Evolutionary conservation across 2,888 invertebrate species (phyloP), one percentile per base, ranked within the genome.

Genomic region (Entomobrya multifasciata): DNA sequence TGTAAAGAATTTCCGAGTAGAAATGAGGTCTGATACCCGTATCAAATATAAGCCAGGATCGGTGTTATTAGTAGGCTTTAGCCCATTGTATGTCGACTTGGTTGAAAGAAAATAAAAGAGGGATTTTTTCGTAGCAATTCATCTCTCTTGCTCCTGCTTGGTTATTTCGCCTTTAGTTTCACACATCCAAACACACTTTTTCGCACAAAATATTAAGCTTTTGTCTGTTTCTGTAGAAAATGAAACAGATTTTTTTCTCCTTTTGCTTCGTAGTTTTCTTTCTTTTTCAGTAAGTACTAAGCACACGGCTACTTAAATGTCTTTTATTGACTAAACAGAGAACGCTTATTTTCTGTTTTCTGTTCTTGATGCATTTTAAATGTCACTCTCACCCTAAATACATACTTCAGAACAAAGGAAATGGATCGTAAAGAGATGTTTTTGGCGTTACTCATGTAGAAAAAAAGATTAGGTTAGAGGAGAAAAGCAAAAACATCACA

Each of bases 81-180:
- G 83, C 2, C 88, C 90, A 0, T n/a, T 90, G 20, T 87, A 80
- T 77, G 72, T 90, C 20, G 87, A 89, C 49, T 72, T 90, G 41
- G 83, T 88, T 27, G 36, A n/a, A n/a, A n/a, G n/a, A n/a, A n/a
- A n/a, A n/a, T n/a, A n/a, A n/a, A n/a, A n/a, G n/a, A n/a, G n/a
- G n/a, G n/a, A n/a, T n/a, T n/a, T n/a, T n/a, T n/a, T n/a, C n/a
- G n/a, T n/a, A n/a, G n/a, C n/a, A n/a, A n/a, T n/a, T n/a, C n/a
- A n/a, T n/a, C n/a, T n/a, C n/a, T n/a, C n/a, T n/a, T n/a, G n/a
- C n/a, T n/a, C n/a, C n/a, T n/a, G n/a, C n/a, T n/a, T n/a, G n/a
- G n/a, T n/a, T n/a, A n/a, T n/a, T n/a, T n/a, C n/a, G n/a, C n/a
- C n/a, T n/a, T n/a, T n/a, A n/a, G n/a, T n/a, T n/a, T n/a, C n/a